Conservation (phyloP, 2,113 vertebrate genomes). For the Strigops habroptila region DNA sequence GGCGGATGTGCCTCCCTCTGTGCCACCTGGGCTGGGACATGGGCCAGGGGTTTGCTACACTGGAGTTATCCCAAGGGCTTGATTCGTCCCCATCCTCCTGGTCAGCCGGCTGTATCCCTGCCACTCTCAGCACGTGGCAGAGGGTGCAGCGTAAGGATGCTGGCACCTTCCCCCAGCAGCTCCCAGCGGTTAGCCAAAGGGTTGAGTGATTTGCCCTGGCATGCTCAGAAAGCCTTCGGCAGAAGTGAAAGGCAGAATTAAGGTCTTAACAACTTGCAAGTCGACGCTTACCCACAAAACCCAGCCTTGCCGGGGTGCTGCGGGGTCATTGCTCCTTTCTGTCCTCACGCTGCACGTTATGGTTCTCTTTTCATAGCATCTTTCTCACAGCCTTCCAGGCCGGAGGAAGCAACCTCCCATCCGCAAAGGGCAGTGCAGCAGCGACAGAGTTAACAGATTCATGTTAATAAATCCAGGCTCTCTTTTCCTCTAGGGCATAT, state of each 20-base stretch:
- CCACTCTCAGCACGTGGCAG: rapidly evolving
- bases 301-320: rapidly evolving
- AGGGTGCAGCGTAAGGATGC: rapidly evolving
- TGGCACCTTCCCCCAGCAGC: neutral
- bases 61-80: neutral
- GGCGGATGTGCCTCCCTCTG: neutral
- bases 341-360: neutral
- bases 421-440: neutral
- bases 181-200: neutral
- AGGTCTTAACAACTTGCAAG: neutral
- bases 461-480: constrained; percentile 34
- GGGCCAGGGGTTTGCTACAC: neutral
- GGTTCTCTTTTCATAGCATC: neutral
- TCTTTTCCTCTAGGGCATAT: constrained; percentile 48
- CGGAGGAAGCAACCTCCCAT: neutral
- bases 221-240: neutral
- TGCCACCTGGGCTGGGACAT: neutral
- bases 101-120: rapidly evolving
- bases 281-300: neutral
- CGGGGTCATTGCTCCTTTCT: neutral
- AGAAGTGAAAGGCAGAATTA: neutral
- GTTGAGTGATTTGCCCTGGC: neutral
- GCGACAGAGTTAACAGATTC: constrained; percentile 29
- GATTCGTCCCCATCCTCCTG: neutral
- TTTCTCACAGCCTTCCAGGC: neutral